These are phyloP conservation scores for Siderastrea siderea DNA, from an alignment of 92 coral and sea anemone species.

Conservation along the genomic window DNA sequence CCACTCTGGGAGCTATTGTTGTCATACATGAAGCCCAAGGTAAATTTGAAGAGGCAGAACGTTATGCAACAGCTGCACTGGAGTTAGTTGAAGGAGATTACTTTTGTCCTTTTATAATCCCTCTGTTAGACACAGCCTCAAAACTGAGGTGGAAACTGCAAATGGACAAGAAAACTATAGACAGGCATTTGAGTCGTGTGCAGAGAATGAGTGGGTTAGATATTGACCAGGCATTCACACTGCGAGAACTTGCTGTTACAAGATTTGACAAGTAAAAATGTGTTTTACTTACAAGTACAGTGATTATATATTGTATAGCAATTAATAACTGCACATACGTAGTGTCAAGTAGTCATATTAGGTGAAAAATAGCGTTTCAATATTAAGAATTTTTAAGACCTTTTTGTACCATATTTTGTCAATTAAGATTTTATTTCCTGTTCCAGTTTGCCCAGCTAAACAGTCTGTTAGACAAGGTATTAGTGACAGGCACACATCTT, in stretches of 20 bases:
- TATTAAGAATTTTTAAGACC: too few species aligned
- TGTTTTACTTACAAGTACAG: background rate
- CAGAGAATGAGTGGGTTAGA: conserved; percentile 82
- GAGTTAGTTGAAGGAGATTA: conserved; percentile 78
- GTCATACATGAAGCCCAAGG: conserved; percentile 84
- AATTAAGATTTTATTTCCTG: too few species aligned
- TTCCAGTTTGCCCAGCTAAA: too few species aligned
- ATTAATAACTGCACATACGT: background rate
- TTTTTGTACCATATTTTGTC: too few species aligned
- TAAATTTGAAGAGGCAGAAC: conserved; percentile 85
- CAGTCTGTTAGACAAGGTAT: too few species aligned
- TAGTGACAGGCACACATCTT: too few species aligned
- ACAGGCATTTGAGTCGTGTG: conserved; percentile 70
- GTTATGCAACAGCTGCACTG: conserved; percentile 86
- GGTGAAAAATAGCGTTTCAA: too few species aligned
- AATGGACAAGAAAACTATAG: conserved; percentile 70
- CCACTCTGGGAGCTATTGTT: conserved; percentile 89
- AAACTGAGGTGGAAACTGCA: conserved; percentile 79
- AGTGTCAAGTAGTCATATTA: too few species aligned
- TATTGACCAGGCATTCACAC: conserved; percentile 79
- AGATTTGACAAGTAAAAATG: conserved; percentile 49
- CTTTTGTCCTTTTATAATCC: conserved; percentile 78
- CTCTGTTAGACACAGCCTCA: conserved; percentile 80
- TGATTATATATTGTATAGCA: background rate
- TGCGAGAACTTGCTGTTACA: conserved; percentile 89